Percentiles rank a stretch among this genome's conserved stretches.
Evolutionary conservation across 2,797 vertebrate species (phyloP).

Genomic region (Cossypha polioptera): DNA sequence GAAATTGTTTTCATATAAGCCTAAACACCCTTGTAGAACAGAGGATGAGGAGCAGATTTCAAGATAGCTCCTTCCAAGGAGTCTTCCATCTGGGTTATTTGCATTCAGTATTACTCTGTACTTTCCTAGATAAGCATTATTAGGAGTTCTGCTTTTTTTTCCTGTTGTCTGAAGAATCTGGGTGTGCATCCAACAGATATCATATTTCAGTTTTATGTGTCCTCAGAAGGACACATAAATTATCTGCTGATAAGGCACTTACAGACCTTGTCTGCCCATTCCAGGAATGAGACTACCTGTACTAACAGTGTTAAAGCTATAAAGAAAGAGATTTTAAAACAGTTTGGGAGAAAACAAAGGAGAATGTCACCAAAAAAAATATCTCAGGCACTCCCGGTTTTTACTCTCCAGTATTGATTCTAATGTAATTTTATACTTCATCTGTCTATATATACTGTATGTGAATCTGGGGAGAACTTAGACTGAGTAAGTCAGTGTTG

Average conservation of each 20-base stretch:
- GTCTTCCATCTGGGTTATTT: background rate
- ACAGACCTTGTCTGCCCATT: background rate
- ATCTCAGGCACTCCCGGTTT: background rate
- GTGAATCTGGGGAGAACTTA: background rate
- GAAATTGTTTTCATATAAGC: background rate
- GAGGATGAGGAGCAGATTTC: background rate
- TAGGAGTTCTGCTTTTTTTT: background rate
- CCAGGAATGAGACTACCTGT: background rate
- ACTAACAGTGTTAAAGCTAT: background rate
- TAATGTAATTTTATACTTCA: constrained; percentile 4
- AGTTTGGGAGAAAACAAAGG: background rate
- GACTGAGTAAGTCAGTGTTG: background rate
- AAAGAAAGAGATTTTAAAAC: background rate
- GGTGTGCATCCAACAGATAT: background rate
- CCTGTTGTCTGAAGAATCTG: background rate
- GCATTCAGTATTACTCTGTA: background rate
- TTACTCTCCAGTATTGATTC: background rate
- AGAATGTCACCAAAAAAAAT: background rate
- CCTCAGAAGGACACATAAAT: background rate
- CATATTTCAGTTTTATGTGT: background rate
- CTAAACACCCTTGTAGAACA: background rate
- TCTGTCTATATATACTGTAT: background rate
- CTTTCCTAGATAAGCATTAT: background rate
- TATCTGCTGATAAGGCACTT: background rate
- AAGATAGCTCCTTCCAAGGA: background rate